Evolutionary conservation across 2,888 invertebrate genomes (phyloP).

Genomic region (Cenopis cana): DNA sequence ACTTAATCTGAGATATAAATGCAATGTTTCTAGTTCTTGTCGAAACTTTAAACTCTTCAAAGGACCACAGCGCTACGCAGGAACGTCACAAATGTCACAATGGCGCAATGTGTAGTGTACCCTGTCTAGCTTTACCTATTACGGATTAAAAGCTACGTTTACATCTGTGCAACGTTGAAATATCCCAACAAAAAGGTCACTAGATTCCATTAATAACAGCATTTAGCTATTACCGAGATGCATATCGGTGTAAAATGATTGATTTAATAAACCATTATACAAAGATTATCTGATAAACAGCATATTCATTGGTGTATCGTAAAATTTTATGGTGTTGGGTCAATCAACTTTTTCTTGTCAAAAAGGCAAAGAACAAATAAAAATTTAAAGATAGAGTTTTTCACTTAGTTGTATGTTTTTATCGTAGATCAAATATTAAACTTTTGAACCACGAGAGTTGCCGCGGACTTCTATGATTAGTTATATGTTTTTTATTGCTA

Average conservation of each 20-base stretch:
- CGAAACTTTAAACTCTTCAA: not conserved
- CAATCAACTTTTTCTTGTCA: too few species aligned
- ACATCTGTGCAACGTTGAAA: slow-evolving; percentile 30
- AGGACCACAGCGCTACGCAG: not conserved
- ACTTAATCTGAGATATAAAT: too few species aligned
- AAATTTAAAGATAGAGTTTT: too few species aligned
- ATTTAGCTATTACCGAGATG: slow-evolving; percentile 39
- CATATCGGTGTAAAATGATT: slow-evolving; percentile 42
- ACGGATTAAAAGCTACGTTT: not conserved
- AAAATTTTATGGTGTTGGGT: slow-evolving; percentile 31
- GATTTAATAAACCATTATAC: slow-evolving; percentile 43
- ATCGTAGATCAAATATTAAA: too few species aligned
- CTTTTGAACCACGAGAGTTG: too few species aligned
- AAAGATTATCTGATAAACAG: slow-evolving; percentile 34
- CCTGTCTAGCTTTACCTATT: slow-evolving; percentile 17
- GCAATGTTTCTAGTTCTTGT: not conserved
- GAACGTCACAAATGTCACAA: not conserved
- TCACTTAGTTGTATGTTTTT: too few species aligned
- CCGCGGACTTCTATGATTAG: too few species aligned
- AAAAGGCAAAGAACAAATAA: too few species aligned
- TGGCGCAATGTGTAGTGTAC: not conserved
- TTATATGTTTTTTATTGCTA: too few species aligned
- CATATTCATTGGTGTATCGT: slow-evolving; percentile 29
- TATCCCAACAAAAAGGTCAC: slow-evolving; percentile 38
- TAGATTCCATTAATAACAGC: slow-evolving; percentile 40